phyloP scores from a whole-genome alignment of 2,797 vertebrate genomes.

The Anguilla anguilla region DNA sequence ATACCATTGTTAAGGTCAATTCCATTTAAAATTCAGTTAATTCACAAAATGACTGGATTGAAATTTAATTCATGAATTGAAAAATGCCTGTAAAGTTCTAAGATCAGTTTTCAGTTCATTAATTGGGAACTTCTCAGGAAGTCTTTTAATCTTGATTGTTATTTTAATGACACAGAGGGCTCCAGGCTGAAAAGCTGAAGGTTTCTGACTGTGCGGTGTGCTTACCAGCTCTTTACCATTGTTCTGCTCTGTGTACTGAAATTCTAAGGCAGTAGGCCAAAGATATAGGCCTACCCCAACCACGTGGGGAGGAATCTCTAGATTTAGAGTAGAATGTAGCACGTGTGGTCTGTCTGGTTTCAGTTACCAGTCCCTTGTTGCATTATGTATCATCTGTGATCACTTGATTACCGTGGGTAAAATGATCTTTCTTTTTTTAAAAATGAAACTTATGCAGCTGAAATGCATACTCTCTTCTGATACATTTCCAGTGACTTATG shows the following conservation, averaged over 20 bases:
- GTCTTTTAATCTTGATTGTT: too few species aligned
- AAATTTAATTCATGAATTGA: too few species aligned
- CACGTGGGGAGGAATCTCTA: not conserved
- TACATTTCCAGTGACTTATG: too few species aligned
- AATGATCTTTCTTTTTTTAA: not conserved
- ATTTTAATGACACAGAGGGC: not conserved
- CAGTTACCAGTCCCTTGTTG: not conserved
- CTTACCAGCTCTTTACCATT: not conserved
- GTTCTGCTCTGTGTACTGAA: not conserved
- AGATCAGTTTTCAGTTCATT: too few species aligned
- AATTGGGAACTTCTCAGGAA: too few species aligned
- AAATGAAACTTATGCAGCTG: not conserved
- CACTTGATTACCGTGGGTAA: not conserved
- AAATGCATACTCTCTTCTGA: too few species aligned
- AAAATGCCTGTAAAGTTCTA: too few species aligned
- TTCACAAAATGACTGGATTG: too few species aligned
- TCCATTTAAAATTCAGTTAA: too few species aligned
- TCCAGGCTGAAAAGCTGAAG: not conserved
- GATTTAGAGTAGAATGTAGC: not conserved
- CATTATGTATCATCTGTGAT: not conserved
- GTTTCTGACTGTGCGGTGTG: not conserved
- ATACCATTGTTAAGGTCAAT: too few species aligned
- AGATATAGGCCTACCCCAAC: not conserved
- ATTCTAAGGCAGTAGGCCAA: not conserved
- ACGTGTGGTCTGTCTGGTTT: not conserved